Base-by-base conservation (phyloP, 2,888 invertebrate genomes). In the Scelioninae gen. 2 region DNA sequence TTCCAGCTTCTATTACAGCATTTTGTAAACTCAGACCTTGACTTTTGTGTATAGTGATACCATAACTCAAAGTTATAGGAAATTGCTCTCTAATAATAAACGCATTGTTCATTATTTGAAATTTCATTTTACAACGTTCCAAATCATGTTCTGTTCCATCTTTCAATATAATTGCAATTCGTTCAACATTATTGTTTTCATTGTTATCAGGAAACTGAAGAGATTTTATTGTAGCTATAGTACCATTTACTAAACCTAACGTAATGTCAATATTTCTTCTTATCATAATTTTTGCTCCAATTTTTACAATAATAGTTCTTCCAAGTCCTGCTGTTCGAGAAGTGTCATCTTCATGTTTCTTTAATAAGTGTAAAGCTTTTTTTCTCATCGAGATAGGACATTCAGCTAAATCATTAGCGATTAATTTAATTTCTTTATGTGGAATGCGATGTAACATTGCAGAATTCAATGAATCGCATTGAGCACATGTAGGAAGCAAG, bases 181-280 rank as follows among this genome's bases (percentile, higher is more conserved):
- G 70, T 46, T 77, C 74, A 16, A 78, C n/a, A n/a, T n/a, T 46
- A 18, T 74, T 11, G 41, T 58, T 25, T 25, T 25, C 25, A 6
- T 15, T 45, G 43, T 75, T 53, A 3, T 60, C 52, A 43, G 60
- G 11, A 10, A 15, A 43, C 1, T 13, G 78, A 75, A 43, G 10
- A 9, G 22, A 28, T 39, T 37, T 60, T 7, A 60, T 33, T 16
- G 10, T 37, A 0, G 28, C 60, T 18, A 60, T 60, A 16, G 60
- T 48, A 4, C 48, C 48, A 11, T 63, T 63, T 0, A 50, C 50
- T 33, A 81, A 67, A 19, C 79, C 79, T 55, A 77, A 16, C 6
- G 72, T 76, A 7, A 80, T 64, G 43, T 80, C 77, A 64, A 80
- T 79, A 69, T 81, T 81, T 55, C 77, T 74, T 39, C 74, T 52